These are phyloP conservation scores for Podocnemis expansa DNA, from an alignment of 2,113 vertebrate species.

Conservation along the genomic window DNA sequence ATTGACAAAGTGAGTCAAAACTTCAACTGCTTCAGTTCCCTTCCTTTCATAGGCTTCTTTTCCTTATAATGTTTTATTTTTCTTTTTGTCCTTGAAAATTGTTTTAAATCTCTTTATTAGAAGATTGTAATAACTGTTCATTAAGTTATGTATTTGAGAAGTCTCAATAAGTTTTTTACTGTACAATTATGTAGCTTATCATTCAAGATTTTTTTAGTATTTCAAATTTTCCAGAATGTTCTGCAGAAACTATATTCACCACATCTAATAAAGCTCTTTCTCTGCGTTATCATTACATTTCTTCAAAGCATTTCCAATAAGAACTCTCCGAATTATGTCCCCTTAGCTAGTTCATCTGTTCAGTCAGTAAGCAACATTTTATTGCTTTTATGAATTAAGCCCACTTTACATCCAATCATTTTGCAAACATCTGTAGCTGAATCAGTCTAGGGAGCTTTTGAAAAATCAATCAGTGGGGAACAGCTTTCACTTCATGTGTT, in stretches of 20 bases:
- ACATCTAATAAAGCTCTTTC: conserved; percentile 67
- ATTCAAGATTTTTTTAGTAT: conserved; percentile 54
- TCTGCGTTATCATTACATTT: conserved; percentile 69
- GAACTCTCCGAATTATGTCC: conserved; percentile 79
- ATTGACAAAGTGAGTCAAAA: not conserved
- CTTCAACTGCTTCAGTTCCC: not conserved
- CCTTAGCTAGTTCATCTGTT: conserved; percentile 81
- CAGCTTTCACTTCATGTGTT: conserved; percentile 73
- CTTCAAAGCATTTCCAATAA: conserved; percentile 74
- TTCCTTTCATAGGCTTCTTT: not conserved
- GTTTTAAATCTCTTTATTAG: not conserved
- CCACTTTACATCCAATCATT: conserved; percentile 80
- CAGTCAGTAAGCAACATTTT: conserved; percentile 79
- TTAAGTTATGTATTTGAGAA: conserved; percentile 20
- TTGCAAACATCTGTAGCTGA: conserved; percentile 81
- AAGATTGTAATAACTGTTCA: not conserved
- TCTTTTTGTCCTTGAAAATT: not conserved
- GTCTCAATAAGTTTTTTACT: conserved; percentile 12
- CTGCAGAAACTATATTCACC: conserved; percentile 65
- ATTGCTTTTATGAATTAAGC: conserved; percentile 84
- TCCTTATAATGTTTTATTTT: not conserved
- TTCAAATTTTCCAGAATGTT: conserved; percentile 58
- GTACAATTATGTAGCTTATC: conserved; percentile 24
- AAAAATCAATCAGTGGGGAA: conserved; percentile 82
- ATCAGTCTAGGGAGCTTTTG: conserved; percentile 81